phyloP scores from a whole-genome alignment of 2,113 vertebrate genomes.

The Potamarius usumacintae region DNA sequence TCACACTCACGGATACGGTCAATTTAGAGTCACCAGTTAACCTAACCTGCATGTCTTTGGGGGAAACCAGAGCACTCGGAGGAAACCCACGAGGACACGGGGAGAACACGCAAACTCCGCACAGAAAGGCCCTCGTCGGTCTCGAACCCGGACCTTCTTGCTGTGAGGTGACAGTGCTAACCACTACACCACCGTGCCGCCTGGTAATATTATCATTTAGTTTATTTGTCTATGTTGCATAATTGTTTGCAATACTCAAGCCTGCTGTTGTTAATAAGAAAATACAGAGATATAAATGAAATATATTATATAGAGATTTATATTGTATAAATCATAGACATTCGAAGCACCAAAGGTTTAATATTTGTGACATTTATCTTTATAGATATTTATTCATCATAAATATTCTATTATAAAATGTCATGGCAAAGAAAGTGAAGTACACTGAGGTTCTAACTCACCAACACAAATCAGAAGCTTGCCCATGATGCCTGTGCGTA shows the following conservation, averaged over 20 bases:
- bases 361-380: background rate
- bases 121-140: no score
- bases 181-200: no score
- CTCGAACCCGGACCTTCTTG: no score
- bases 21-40: no score
- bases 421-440: background rate
- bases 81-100: no score
- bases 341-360: background rate
- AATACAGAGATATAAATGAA: background rate
- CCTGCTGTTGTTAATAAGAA: background rate
- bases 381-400: background rate
- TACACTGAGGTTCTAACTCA: slow-evolving; percentile 46
- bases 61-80: no score
- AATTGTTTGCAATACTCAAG: background rate
- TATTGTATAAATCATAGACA: no score
- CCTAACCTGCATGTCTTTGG: no score
- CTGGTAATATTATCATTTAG: background rate
- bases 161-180: no score
- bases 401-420: background rate
- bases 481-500: slow-evolving; percentile 64
- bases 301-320: background rate
- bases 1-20: no score
- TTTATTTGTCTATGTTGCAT: background rate
- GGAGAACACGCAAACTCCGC: no score
- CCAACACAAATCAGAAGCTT: slow-evolving; percentile 63